Evolutionary conservation across 2,113 vertebrate genomes (phyloP).

Genomic region (Rallus limicola): DNA sequence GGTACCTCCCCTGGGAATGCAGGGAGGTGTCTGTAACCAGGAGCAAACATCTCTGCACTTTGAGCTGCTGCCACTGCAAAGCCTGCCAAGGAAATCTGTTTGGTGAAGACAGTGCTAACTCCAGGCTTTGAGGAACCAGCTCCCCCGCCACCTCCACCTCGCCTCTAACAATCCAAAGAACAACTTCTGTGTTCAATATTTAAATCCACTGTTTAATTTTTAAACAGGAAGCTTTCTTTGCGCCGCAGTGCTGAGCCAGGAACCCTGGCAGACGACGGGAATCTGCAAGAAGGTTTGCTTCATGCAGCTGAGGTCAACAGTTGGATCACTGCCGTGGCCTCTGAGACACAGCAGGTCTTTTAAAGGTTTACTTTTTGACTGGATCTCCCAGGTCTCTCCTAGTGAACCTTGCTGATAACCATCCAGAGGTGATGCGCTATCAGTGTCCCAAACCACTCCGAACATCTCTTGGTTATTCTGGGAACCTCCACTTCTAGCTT

Average conservation of each 20-base stretch:
- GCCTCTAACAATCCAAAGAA: background rate
- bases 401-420: background rate
- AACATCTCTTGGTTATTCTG: background rate
- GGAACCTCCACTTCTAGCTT: background rate
- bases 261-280: background rate
- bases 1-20: background rate
- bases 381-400: background rate
- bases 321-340: background rate
- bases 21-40: background rate
- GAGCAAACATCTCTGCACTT: background rate
- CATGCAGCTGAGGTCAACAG: background rate
- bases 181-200: conserved; percentile 15
- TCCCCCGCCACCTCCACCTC: background rate
- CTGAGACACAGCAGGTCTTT: background rate
- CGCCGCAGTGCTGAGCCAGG: background rate
- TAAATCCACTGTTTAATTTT: conserved; percentile 35
- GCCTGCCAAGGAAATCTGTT: conserved; percentile 9
- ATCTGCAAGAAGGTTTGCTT: background rate
- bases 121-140: background rate
- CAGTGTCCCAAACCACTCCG: background rate
- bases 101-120: background rate
- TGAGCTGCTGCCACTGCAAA: background rate
- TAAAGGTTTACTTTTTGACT: background rate
- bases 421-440: background rate
- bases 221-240: conserved; percentile 18